These are phyloP conservation scores for Corynorhinus townsendii DNA, from an alignment of 2,113 vertebrate genomes.

Conservation along the genomic window DNA sequence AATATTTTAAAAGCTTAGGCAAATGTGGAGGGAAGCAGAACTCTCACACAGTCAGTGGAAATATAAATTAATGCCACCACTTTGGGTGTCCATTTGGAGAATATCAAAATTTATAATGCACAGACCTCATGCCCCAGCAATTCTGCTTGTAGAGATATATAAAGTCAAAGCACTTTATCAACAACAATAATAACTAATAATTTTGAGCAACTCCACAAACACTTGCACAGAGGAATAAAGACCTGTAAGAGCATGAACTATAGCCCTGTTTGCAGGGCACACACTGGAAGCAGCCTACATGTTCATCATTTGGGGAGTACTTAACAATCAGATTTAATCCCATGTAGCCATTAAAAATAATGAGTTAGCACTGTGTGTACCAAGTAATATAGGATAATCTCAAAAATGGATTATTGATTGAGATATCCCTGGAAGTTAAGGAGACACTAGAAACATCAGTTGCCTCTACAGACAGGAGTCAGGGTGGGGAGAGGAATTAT, in stretches of 20 bases:
- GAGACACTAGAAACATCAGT: not conserved
- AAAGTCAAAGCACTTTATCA: not conserved
- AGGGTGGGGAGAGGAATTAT: not conserved
- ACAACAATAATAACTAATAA: too few relatives aligned
- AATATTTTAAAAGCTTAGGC: not conserved
- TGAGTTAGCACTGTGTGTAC: not conserved
- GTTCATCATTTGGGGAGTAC: not conserved
- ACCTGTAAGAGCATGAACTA: not conserved
- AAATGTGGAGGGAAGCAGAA: not conserved
- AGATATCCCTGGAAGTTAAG: constrained; percentile 4
- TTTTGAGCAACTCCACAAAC: not conserved
- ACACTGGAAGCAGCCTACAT: not conserved
- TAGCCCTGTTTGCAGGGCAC: not conserved
- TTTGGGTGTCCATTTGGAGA: not conserved
- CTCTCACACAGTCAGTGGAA: not conserved
- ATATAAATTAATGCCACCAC: not conserved
- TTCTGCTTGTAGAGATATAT: not conserved
- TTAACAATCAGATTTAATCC: constrained; percentile 33
- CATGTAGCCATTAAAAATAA: constrained; percentile 35
- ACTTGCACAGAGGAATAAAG: not conserved
- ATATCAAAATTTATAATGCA: not conserved
- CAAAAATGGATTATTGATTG: constrained; percentile 3
- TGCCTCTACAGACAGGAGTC: not conserved
- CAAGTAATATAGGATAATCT: not conserved
- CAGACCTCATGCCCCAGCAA: not conserved